phyloP scores from a whole-genome alignment of 2,797 vertebrate species.

The Pipistrellus pygmaeus region DNA sequence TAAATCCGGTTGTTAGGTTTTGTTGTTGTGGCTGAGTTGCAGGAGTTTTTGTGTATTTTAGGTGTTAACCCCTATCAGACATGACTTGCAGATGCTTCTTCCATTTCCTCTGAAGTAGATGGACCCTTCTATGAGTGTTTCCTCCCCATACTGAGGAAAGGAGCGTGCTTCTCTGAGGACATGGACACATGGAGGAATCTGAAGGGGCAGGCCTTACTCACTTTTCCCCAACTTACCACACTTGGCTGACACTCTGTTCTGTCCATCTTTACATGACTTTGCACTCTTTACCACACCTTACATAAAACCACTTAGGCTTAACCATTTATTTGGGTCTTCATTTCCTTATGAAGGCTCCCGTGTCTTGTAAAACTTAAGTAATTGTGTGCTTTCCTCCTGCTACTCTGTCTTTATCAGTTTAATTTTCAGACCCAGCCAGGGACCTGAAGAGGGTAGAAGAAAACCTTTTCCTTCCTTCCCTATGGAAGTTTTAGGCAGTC shows the following conservation, averaged over 20 bases:
- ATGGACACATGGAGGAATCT: neutral
- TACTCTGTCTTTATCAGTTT: neutral
- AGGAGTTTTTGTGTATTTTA: neutral
- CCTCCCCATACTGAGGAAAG: neutral
- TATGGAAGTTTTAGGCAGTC: neutral
- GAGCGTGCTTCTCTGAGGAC: neutral
- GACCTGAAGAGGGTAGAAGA: neutral
- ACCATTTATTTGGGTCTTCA: neutral
- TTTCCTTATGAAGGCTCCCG: neutral
- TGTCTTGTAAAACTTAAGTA: neutral
- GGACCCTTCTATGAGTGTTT: neutral
- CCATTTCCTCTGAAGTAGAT: neutral
- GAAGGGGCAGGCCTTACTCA: neutral
- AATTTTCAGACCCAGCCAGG: neutral
- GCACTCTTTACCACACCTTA: neutral
- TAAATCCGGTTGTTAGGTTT: neutral
- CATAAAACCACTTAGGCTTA: neutral
- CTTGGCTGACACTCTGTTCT: neutral
- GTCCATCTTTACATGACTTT: neutral
- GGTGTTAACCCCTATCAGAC: neutral
- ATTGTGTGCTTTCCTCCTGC: neutral
- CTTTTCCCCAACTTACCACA: neutral
- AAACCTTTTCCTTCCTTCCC: conserved; percentile 18
- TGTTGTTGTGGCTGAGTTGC: neutral
- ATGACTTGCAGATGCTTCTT: conserved; percentile 1